Percentiles rank a stretch among this genome's conserved stretches.
Evolutionary conservation across 2,113 vertebrate species (phyloP).

Genomic region (Callorhinus ursinus): DNA sequence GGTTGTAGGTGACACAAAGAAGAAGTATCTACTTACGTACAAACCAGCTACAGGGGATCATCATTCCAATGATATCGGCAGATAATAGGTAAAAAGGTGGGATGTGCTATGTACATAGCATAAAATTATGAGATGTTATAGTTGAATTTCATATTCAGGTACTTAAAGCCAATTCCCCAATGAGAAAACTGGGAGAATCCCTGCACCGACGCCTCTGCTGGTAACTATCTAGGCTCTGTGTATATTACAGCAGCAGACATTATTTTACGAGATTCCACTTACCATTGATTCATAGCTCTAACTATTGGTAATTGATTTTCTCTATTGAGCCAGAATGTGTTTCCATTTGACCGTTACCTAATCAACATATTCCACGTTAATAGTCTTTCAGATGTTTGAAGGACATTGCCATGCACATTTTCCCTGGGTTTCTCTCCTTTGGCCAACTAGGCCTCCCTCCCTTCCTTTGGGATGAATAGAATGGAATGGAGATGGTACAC

Average conservation of each 20-base stretch:
- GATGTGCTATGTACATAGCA: background rate
- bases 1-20: background rate
- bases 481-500: background rate
- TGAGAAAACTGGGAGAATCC: background rate
- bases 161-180: background rate
- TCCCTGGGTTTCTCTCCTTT: background rate
- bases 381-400: background rate
- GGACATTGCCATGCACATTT: accelerated
- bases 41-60: background rate
- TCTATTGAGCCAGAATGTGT: background rate
- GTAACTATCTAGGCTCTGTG: background rate
- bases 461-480: background rate
- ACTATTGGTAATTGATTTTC: background rate
- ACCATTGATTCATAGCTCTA: background rate
- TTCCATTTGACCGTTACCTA: background rate
- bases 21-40: no score
- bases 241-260: background rate
- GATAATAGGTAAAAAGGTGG: background rate
- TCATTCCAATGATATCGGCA: background rate
- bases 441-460: background rate
- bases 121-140: background rate
- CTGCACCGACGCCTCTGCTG: background rate
- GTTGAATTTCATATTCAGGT: background rate
- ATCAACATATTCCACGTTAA: background rate
- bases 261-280: background rate